Base-by-base conservation (phyloP, 2,888 invertebrate species). In the Caenorhabditis sp. region DNA sequence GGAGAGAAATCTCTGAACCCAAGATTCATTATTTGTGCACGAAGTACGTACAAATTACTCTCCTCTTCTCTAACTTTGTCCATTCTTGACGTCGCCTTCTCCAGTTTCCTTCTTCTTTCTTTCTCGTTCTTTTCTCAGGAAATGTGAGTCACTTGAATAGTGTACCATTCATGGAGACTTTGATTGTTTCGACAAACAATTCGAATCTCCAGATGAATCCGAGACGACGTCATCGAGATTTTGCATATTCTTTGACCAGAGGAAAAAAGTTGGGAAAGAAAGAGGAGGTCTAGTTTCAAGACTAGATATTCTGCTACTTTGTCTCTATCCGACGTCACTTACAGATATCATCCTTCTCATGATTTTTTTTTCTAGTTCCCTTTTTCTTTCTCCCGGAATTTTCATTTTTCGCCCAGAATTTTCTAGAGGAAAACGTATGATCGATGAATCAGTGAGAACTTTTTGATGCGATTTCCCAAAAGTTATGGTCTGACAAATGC, bases 181-280 rank as follows among this genome's bases (percentile, higher is more conserved):
- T 26, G 70, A 70, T 44, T 59, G 47, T 58, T 70, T 56, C 35
- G 58, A 31, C 56, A 56, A 59, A 59, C 70, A 56, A 44, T 47
- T 8, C 47, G 19, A 69, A 51, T 51, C n/a, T 22, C 24, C n/a
- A 24, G n/a, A 26, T 10, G 10, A 8, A 24, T 41, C 22, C 41
- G 28, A 58, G 49, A 63, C 24, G 61, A 77, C 77, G 77, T 77
- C 77, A 77, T 49, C 24, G 51, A 70, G 59, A 7, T 16, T 77
- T 70, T 77, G 77, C 77, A 77, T 70, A 77, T 77, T 77, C 77
- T 69, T 77, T 77, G 77, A 56, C 63, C 77, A 44, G 26, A 69
- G 68, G n/a, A n/a, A n/a, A n/a, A 68, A 41, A 51, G 22, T 49
- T 66, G 28, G 49, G n/a, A n/a, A 4, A 64, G n/a, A 12, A n/a